Percentiles rank a stretch among this genome's conserved stretches.
Evolutionary conservation across 2,888 invertebrate species (phyloP).

Genomic region (Tetheella fluctuosa): DNA sequence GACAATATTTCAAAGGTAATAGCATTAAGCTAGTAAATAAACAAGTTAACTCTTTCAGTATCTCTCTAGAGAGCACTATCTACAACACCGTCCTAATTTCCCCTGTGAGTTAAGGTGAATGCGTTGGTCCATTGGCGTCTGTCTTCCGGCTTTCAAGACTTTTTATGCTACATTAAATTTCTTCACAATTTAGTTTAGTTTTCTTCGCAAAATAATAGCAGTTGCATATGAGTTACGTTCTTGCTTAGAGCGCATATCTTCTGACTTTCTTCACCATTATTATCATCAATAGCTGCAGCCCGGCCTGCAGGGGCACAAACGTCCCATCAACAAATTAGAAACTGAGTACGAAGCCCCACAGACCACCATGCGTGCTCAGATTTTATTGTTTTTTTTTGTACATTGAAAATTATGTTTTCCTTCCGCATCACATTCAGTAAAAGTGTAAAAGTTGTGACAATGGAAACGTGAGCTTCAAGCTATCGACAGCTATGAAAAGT

Average conservation of each 20-base stretch:
- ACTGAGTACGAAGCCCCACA: too few relatives aligned
- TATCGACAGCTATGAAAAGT: constrained; percentile 21
- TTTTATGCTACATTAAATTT: background rate
- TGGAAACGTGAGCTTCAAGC: constrained; percentile 21
- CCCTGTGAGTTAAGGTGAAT: constrained; percentile 29
- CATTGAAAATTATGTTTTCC: background rate
- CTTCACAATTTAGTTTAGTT: background rate
- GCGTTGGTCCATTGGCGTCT: constrained; percentile 27
- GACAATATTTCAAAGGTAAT: constrained; percentile 12
- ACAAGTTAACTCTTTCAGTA: constrained; percentile 21
- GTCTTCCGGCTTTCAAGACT: constrained; percentile 7
- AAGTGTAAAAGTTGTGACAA: background rate
- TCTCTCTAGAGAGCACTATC: constrained; percentile 12
- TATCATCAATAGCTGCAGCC: too few relatives aligned
- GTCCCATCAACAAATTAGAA: too few relatives aligned
- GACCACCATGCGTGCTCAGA: too few relatives aligned
- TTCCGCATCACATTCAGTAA: constrained; percentile 19
- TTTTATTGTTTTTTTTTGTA: too few relatives aligned
- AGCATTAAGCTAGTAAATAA: constrained; percentile 24
- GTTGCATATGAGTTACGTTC: background rate
- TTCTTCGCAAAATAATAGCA: background rate
- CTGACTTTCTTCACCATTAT: background rate
- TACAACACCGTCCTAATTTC: constrained; percentile 27
- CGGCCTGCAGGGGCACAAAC: too few relatives aligned
- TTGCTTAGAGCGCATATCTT: background rate